phyloP scores from a whole-genome alignment of 1,140 invertebrate genomes.

The Ladona fulva region DNA sequence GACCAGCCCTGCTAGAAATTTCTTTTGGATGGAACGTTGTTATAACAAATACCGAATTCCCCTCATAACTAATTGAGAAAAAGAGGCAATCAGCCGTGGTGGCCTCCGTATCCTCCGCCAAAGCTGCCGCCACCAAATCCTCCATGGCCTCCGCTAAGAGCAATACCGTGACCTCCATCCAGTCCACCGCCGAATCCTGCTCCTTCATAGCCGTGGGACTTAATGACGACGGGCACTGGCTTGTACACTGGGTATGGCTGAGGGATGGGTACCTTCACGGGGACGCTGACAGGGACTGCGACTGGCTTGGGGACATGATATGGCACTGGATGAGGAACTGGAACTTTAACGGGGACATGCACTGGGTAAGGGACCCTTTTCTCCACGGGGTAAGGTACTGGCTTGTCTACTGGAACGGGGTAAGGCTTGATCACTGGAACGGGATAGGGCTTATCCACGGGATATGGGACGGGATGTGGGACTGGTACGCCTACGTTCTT shows the following conservation, averaged over 20 bases:
- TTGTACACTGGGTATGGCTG: slow-evolving; percentile 24
- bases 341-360: slow-evolving; percentile 24
- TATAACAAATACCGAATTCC: slow-evolving; percentile 22
- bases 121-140: background rate
- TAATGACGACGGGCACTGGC: slow-evolving; percentile 20
- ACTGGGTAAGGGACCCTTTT: slow-evolving; percentile 25
- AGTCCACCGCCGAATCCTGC: too few species aligned
- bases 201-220: slow-evolving; percentile 17
- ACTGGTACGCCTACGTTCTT: slow-evolving; percentile 32
- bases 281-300: slow-evolving; percentile 22
- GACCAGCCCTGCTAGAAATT: too few species aligned
- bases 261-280: slow-evolving; percentile 23
- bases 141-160: slow-evolving; percentile 29
- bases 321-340: slow-evolving; percentile 25
- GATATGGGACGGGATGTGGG: slow-evolving; percentile 23
- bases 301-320: slow-evolving; percentile 25
- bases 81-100: slow-evolving; percentile 29
- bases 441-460: slow-evolving; percentile 25
- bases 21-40: too few species aligned
- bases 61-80: slow-evolving; percentile 34
- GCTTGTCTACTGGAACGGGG: slow-evolving; percentile 24
- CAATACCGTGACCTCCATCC: slow-evolving; percentile 21
- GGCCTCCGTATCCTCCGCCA: background rate
- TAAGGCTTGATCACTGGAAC: slow-evolving; percentile 15
- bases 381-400: slow-evolving; percentile 3